phyloP scores from a whole-genome alignment of 2,797 vertebrate species.

The Sebastes dallii region DNA sequence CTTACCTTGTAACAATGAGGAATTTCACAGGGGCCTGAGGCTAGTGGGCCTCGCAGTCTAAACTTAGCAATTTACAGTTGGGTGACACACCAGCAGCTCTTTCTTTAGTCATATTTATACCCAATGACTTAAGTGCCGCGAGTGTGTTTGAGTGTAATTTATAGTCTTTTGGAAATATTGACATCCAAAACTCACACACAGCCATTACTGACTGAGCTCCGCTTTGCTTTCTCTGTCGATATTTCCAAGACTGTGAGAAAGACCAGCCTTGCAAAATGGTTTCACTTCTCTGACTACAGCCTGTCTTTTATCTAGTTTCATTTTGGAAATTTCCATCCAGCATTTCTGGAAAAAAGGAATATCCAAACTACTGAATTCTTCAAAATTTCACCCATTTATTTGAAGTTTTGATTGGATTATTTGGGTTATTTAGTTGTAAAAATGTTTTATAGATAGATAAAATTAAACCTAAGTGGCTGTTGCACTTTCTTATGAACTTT shows the following conservation, averaged over 20 bases:
- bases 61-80: conserved; percentile 74
- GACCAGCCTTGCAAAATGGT: conserved; percentile 37
- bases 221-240: conserved; percentile 54
- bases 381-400: background rate
- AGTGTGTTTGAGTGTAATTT: conserved; percentile 58
- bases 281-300: conserved; percentile 35
- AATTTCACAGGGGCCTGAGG: conserved; percentile 76
- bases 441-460: background rate
- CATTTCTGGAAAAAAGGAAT: background rate
- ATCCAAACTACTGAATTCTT: background rate
- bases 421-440: background rate
- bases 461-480: background rate
- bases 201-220: conserved; percentile 29
- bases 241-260: conserved; percentile 62
- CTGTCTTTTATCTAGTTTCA: conserved; percentile 22
- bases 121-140: conserved; percentile 57
- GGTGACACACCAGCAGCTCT: conserved; percentile 72
- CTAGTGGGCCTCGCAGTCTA: conserved; percentile 53
- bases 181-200: conserved; percentile 64
- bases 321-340: conserved; percentile 23
- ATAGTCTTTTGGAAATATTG: conserved; percentile 63
- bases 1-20: conserved; percentile 64
- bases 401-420: background rate
- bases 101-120: conserved; percentile 73
- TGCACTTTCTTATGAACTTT: conserved; percentile 22